These are phyloP conservation scores for Drosophila helvetica DNA, from an alignment of 2,888 invertebrate species.

Conservation along the genomic window DNA sequence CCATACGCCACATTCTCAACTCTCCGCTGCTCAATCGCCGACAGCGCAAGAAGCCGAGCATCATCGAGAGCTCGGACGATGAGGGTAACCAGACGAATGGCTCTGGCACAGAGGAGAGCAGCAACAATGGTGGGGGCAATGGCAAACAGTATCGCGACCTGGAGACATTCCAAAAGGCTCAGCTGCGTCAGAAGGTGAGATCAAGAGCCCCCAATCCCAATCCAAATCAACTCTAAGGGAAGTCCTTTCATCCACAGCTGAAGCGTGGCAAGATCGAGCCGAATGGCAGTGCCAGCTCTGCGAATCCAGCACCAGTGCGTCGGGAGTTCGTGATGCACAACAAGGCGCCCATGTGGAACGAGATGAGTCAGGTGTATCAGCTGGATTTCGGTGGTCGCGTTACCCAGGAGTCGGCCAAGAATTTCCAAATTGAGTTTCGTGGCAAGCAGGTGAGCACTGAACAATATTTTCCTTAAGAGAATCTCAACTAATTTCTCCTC, in stretches of 20 bases:
- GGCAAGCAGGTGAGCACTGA: constrained; percentile 92
- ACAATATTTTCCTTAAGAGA: too few species aligned
- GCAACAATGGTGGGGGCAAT: constrained; percentile 82
- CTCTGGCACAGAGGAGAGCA: constrained; percentile 84
- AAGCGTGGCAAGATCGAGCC: constrained; percentile 89
- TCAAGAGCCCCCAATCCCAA: background rate
- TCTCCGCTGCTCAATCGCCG: constrained; percentile 92
- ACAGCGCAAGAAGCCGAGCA: constrained; percentile 89
- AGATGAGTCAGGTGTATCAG: constrained; percentile 99
- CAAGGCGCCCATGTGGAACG: constrained; percentile 99
- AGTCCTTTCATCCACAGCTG: constrained; percentile 85
- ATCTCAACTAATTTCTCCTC: background rate
- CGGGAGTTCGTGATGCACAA: constrained; percentile 98
- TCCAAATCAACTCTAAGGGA: background rate
- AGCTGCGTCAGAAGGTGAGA: constrained; percentile 93
- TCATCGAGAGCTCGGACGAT: constrained; percentile 92
- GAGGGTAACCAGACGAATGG: constrained; percentile 86
- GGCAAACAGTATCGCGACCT: constrained; percentile 92
- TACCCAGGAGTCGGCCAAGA: constrained; percentile 99
- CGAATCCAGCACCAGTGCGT: constrained; percentile 85
- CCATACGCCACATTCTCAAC: constrained; percentile 92
- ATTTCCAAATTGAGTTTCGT: constrained; percentile 99
- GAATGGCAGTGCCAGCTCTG: constrained; percentile 82
- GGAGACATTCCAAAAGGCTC: constrained; percentile 96
- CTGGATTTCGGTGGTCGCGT: constrained; percentile 99